Conservation (phyloP, 2,888 invertebrate genomes). For the Quadroppia sp. region DNA sequence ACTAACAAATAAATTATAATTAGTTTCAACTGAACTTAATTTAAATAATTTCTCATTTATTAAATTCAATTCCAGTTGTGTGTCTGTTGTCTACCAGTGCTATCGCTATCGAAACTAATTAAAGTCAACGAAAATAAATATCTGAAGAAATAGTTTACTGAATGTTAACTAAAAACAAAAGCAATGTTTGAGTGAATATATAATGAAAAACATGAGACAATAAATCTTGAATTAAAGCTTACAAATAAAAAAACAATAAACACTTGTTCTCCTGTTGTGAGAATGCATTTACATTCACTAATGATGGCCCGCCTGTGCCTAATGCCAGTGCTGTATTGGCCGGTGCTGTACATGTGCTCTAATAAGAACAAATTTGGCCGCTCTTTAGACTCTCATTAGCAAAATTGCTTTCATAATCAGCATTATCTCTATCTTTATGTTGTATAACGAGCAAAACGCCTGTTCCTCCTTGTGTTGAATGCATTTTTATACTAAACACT, state of each 20-base stretch:
- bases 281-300: not conserved
- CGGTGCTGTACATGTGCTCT: no score
- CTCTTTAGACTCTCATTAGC: constrained; percentile 20
- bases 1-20: constrained; percentile 7
- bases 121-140: constrained; percentile 1
- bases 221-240: constrained; percentile 6
- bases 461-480: not conserved
- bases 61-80: constrained; percentile 13
- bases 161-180: not conserved
- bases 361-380: constrained; percentile 6
- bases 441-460: not conserved
- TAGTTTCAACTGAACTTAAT: constrained; percentile 7
- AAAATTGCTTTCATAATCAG: constrained; percentile 28
- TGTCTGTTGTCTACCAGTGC: not conserved
- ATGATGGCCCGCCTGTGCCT: not conserved
- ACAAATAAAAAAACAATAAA: constrained; percentile 15
- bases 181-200: not conserved
- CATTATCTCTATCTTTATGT: constrained; percentile 10
- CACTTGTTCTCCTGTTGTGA: constrained; percentile 8
- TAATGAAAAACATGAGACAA: no score
- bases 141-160: not conserved
- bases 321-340: no score
- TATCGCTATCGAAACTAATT: not conserved
- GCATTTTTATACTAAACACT: constrained; percentile 1
- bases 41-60: constrained; percentile 19